phyloP scores from a whole-genome alignment of 2,888 invertebrate species.

The Eupithecia inturbata region DNA sequence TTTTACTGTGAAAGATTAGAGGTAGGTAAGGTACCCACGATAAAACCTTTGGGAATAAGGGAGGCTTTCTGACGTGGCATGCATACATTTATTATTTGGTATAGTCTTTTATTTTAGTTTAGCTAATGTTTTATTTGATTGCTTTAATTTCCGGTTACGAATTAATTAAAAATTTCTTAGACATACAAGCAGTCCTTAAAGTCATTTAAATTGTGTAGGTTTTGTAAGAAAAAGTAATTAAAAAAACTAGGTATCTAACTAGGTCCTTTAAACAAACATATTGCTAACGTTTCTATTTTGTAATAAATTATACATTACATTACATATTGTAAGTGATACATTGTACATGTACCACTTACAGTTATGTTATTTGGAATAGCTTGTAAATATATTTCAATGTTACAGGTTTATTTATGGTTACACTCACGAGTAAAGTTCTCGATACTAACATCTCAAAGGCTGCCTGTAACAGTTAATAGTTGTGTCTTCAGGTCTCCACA shows the following conservation, averaged over 20 bases:
- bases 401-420: neutral
- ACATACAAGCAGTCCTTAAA: neutral
- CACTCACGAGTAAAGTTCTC: neutral
- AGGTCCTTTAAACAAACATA: neutral
- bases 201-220: neutral
- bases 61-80: neutral
- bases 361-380: too few species aligned
- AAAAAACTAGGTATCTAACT: neutral
- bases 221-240: neutral
- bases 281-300: neutral
- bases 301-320: neutral
- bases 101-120: neutral
- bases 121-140: neutral
- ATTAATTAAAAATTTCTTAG: neutral
- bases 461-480: constrained; percentile 4
- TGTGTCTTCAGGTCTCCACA: constrained; percentile 10
- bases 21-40: constrained; percentile 26
- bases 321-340: neutral
- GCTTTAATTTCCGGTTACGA: neutral
- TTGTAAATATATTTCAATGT: neutral
- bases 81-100: neutral
- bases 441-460: neutral
- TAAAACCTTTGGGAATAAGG: constrained; percentile 38
- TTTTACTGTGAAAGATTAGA: constrained; percentile 54
- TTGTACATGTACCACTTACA: too few species aligned